Evolutionary conservation across 2,888 invertebrate species (phyloP), one percentile per base, ranked within the genome.

Genomic region (Axea sp.): DNA sequence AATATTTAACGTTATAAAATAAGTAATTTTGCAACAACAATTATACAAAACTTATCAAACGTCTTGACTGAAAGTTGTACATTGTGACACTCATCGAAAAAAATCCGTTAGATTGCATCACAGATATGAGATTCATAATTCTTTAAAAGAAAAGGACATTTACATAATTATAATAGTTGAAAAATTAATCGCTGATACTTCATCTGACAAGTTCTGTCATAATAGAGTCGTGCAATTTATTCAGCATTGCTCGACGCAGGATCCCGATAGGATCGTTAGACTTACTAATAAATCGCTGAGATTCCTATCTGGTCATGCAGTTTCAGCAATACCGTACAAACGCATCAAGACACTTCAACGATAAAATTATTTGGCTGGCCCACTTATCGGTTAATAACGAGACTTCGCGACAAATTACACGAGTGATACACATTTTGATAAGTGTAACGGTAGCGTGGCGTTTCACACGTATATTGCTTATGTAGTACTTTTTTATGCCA

Each of bases 381-480:
- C 43, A 43, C 41, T 57, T 57, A 55, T 35, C 19, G 35, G 15
- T 15, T 26, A 53, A 37, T 19, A 14, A 37, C 31, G 35, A 8
- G 15, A 51, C n/a, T n/a, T 22, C 12, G 14, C 24, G 6, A 37
- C 15, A 28, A 39, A 37, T 53, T 53, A 19, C 17, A 14, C 24
- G 24, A 43, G 14, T 57, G 43, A 43, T 57, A 57, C 17, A 57
- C 15, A 57, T 57, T 57, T 43, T 43, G 43, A 47, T 55, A n/a
- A 12, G 28, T 19, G 30, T 55, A 55, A 55, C 55, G 28, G 55
- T 55, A 39, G 55, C 45, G 12, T 9, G 28, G 6, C 12, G 35
- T 41, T 59, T 62, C 62, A 30, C 62, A 51, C 31, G 62, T 31
- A 51, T 49, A 62, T 49, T 41, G 49, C 33, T 17, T 53, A 45